Percentiles rank a stretch among this genome's conserved stretches.
Evolutionary conservation across 1,140 invertebrate genomes (phyloP).

Genomic region (Heliothis virescens): DNA sequence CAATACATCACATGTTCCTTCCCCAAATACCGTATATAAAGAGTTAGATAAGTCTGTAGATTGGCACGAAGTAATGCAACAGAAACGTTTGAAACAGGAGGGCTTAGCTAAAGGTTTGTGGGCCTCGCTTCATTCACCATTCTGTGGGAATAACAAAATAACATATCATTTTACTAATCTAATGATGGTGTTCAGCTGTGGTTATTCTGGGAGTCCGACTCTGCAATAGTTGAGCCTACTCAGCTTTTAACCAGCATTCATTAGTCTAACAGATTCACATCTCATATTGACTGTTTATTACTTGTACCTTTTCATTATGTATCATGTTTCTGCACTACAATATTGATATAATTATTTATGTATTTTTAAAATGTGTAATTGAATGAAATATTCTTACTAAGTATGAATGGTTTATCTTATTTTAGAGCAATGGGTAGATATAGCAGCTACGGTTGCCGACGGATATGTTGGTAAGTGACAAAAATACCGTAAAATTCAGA

Average conservation of each 20-base stretch:
- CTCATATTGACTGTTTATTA: not conserved
- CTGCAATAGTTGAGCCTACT: not conserved
- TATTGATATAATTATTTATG: no score
- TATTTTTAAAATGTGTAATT: no score
- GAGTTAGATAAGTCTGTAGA: slow-evolving; percentile 84
- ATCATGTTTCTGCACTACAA: not conserved
- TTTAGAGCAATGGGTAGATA: slow-evolving; percentile 79
- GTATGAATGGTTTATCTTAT: slow-evolving; percentile 42
- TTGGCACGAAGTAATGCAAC: slow-evolving; percentile 79
- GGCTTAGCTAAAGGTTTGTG: slow-evolving; percentile 82
- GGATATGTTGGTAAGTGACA: slow-evolving; percentile 79
- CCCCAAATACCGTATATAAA: slow-evolving; percentile 78
- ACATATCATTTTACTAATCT: slow-evolving; percentile 20
- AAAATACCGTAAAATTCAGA: not conserved
- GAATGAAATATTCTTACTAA: not conserved
- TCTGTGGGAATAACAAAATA: slow-evolving; percentile 18
- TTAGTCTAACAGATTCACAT: not conserved
- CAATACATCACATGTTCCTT: slow-evolving; percentile 71
- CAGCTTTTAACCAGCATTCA: not conserved
- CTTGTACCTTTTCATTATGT: not conserved
- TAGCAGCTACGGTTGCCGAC: slow-evolving; percentile 59
- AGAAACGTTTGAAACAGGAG: slow-evolving; percentile 68
- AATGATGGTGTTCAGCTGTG: not conserved
- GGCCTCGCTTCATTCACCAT: slow-evolving; percentile 66
- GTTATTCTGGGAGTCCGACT: slow-evolving; percentile 2